Base-by-base conservation (phyloP, 2,797 vertebrate species). In the Anableps anableps region DNA sequence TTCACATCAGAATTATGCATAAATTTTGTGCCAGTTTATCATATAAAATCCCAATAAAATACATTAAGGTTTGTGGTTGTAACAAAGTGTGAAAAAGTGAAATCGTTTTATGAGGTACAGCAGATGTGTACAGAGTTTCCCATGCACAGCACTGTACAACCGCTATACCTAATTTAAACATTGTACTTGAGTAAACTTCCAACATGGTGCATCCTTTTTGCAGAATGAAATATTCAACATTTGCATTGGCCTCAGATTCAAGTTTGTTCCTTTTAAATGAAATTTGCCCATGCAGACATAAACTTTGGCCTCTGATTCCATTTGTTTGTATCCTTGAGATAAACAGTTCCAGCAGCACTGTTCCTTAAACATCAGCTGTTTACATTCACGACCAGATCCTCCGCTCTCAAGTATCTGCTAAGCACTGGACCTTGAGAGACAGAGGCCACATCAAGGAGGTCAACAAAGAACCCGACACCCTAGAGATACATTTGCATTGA, bases 401-500 rank as follows among this genome's bases (percentile, higher is more conserved):
- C 83, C 77, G 85, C 85, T 94, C 88, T 95, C 86, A 92, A 96
- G 94, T 95, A 91, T 94, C 92, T 78, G 84, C 90, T 93, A 94
- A 95, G 93, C 89, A 92, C 92, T 88, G 84, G 91, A 92, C 92
- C 89, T 92, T 92, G 87, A 92, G 90, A 93, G 89, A 90, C 91
- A 91, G 86, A 85, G 93, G 87, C 88, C 92, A 95, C 91, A 92
- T 95, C 91, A 93, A 94, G 87, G 91, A 92, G 94, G 93, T 94
- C 94, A 95, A 94, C 92, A 95, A 92, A 93, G 86, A 93, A 92
- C 87, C 87, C 75, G 92, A 96, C 95, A 95, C 92, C 91, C 89
- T 50, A 88, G 86, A 92, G 93, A 91, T 80, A 92, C 92, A 94
- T 96, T 95, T 94, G 89, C 92, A 95, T 94, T 90, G 91, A 94